A percentile compares a stretch with the other conserved stretches of the same genome.
phyloP scores from a whole-genome alignment of 2,888 invertebrate genomes.

The Hirtodrosophila cameraria region DNA sequence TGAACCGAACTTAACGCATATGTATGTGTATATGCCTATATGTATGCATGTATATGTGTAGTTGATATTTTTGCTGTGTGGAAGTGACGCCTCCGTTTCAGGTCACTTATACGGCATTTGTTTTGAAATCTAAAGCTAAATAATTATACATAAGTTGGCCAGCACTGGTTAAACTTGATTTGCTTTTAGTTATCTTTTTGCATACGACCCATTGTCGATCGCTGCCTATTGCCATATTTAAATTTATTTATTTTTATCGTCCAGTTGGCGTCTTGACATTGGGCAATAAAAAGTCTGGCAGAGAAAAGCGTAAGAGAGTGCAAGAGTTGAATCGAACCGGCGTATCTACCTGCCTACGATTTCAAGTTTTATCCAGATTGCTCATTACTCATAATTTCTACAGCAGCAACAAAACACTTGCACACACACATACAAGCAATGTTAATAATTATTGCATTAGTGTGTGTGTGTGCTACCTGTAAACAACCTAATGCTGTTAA shows the following conservation, averaged over 20 bases:
- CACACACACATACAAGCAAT: conserved; percentile 21
- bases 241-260: conserved; percentile 32
- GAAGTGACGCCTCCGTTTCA: conserved; percentile 30
- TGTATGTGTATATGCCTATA: conserved; percentile 2
- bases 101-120: conserved; percentile 35
- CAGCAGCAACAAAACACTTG: conserved; percentile 9
- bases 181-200: conserved; percentile 10
- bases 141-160: conserved; percentile 56
- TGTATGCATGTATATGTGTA: conserved; percentile 11
- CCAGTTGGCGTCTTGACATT: conserved; percentile 18
- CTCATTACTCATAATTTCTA: conserved; percentile 71
- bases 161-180: conserved; percentile 66
- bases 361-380: conserved; percentile 61
- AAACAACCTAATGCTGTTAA: conserved; percentile 35
- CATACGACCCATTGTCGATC: conserved; percentile 17
- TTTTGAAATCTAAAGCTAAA: conserved; percentile 43
- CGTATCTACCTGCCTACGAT: conserved; percentile 13
- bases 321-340: conserved; percentile 7
- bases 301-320: conserved; percentile 19
- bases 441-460: conserved; percentile 27
- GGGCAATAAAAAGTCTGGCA: conserved; percentile 24
- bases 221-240: conserved; percentile 32
- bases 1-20: conserved; percentile 56
- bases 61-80: conserved; percentile 16
- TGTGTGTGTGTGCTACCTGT: conserved; percentile 33